Base-by-base conservation (phyloP, 2,888 invertebrate species). In the Hemithea aestivaria region DNA sequence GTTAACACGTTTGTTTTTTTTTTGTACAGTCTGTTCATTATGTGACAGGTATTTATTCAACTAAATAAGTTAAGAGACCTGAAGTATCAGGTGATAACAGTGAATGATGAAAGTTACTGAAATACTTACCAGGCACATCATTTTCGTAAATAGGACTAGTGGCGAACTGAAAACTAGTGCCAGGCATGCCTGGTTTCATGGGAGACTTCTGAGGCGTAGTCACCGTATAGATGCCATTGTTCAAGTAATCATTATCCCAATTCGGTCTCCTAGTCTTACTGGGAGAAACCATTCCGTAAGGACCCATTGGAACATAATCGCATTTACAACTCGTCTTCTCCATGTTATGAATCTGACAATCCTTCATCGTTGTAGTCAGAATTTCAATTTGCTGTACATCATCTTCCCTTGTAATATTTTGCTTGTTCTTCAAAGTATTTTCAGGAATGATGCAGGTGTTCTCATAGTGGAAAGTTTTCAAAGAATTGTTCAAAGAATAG, bases 401-500 rank as follows among this genome's bases (percentile, higher is more conserved):
- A 6, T 84, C 83, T 48, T 82, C 84, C 56, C 85, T 68, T 0
- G 84, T 82, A 10, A 80, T 74, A 35, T 79, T 81, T 35, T 74
- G 75, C 53, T 83, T 84, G 43, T 87, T 87, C 48, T 80, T 84
- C 10, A 84, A 54, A 6, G 87, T 77, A 42, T 73, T 85, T 20
- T 85, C 87, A 9, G 88, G 85, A 56, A 82, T 74, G 46, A 87
- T 82, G 36, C 87, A 83, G 8, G 80, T 83, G 47, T 87, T 84
- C 51, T 87, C 87, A 34, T 84, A 83, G 47, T 87, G 85, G 62
- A 88, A 88, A 39, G 85, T 87, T 47, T 85, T 84, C 2, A 89
- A 66, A 4, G 89, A 88, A 62, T 89, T 89, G 49, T 89, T 89
- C 27, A 89, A 72, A 20, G 88, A 90, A 59, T 89, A 91, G 59